A percentile compares a stretch with the other conserved stretches of the same genome.
Conservation (phyloP, 35 echinoderm and acorn worm genomes). For the Apostichopus parvimensis region DNA sequence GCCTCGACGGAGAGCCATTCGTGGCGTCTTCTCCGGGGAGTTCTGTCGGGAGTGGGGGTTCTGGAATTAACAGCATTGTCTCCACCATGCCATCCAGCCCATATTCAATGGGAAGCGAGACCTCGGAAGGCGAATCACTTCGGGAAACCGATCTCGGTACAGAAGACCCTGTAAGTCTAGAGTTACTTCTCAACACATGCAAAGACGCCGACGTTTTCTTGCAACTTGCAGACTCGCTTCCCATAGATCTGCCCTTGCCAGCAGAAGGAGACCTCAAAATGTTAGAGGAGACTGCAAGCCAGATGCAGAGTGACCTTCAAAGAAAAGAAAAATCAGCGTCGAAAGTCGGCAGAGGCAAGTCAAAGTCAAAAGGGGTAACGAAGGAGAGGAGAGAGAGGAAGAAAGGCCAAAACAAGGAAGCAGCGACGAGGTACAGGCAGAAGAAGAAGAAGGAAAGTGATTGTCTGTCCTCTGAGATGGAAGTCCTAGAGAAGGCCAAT, state of each 20-base stretch:
- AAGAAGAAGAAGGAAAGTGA: constrained; percentile 73
- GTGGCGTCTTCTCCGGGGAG: neutral
- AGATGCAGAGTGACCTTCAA: neutral
- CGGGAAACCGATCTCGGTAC: constrained; percentile 10
- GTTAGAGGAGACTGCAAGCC: neutral
- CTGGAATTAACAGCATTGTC: neutral
- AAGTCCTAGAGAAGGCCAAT: constrained; percentile 74
- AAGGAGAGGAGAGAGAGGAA: constrained; percentile 78
- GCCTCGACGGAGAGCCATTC: constrained; percentile 6
- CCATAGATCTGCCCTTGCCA: neutral
- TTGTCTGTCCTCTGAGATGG: constrained; percentile 21
- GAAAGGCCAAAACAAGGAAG: constrained; percentile 91
- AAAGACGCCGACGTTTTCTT: constrained; percentile 28
- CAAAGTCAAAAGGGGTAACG: constrained; percentile 72
- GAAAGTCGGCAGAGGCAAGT: constrained; percentile 34
- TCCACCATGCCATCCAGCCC: constrained; percentile 27
- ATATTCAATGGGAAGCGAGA: neutral
- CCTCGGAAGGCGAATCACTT: neutral
- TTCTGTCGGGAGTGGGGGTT: neutral
- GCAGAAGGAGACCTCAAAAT: constrained; percentile 1
- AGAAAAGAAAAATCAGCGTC: constrained; percentile 15
- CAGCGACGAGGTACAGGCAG: constrained; percentile 89
- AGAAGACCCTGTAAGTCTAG: neutral
- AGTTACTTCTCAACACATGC: constrained; percentile 34
- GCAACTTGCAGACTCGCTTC: constrained; percentile 17